Evolutionary conservation across 1,140 invertebrate genomes (phyloP), one percentile per base, ranked within the genome.

Genomic region (Scaptodrosophila lebanonensis): DNA sequence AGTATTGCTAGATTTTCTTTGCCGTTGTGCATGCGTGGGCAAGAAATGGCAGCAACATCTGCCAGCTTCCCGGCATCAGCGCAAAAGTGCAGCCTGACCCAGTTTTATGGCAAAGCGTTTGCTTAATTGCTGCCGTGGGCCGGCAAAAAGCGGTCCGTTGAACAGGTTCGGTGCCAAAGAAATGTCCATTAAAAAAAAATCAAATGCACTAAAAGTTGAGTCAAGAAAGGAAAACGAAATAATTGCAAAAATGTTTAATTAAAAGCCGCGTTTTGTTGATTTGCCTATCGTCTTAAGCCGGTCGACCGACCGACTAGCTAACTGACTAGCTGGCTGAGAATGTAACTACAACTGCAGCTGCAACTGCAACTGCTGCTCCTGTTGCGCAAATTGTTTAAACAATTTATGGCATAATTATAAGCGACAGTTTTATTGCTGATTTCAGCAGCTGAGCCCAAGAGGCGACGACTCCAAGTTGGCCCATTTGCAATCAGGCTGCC

Each of bases 1-100:
- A n/a, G n/a, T 76, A 77, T 65, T 49, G 62, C 49, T 58, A 65
- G 71, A 67, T 73, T 67, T 68, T 68, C 73, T 68, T 32, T 42
- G 62, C 29, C 20, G 53, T 47, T 36, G 47, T 33, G 22, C 30
- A 16, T 48, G 39, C 65, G 70, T 67, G 72, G 70, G 61, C 38
- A 64, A 62, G 32, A 27, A 43, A 36, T 35, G 3, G n/a, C 4
- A 30, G 61, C 50, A 57, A 50, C 67, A 73, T 32, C 63, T 53
- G 32, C 44, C 15, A 57, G 66, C 48, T 50, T 47, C 17, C 48
- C 22, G 20, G 29, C 36, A 11, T 27, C 39, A 38, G 25, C 8
- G 25, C 42, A 47, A 64, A 56, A 40, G 49, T 65, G 50, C 35
- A 43, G 60, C 60, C 61, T 66, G 63, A 66, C 63, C 63, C 63